Base-by-base conservation (phyloP, 2,888 invertebrate species). In the Lasius fuliginosus region DNA sequence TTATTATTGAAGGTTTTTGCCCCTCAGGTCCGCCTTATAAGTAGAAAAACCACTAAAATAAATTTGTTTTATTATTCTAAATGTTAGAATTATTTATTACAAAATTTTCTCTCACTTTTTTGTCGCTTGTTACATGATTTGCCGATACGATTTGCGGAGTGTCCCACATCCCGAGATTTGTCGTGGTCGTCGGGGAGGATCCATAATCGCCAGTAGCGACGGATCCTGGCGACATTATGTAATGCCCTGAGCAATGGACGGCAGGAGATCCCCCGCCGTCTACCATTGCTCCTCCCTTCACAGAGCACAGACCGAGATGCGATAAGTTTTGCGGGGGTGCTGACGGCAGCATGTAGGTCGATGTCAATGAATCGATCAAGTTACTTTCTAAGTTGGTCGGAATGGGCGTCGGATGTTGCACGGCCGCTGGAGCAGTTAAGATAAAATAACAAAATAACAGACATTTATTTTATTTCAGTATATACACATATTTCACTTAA, bases 121-220 rank as follows among this genome's bases (percentile, higher is more conserved):
- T 79, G 3, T 92, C 91, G 65, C 93, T 94, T n/a, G 92, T 93
- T 64, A 92, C 85, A 30, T 90, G 87, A 56, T 56, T 68, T 40
- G 67, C 15, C 0, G 93, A 86, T 33, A 92, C 86, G 12, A 93
- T 86, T 82, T 94, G 94, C 36, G 88, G 88, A 0, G 92, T 89
- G 82, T 94, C 94, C 95, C 95, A 95, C 64, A 94, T 87, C 68
- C 92, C 93, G 6, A 94, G 71, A 89, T 94, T 94, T 3, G 93
- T 88, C 75, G 92, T 83, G 2, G 90, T 30, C 8, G 71, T 60
- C 12, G 60, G 56, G 0, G 77, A 68, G 49, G 77, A 18, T 12
- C 60, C 86, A 18, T 94, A 94, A 76, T 94, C 94, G 42, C 94
- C 83, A 15, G 77, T n/a, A 3, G 76, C 40, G 18, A 77, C 12